Evolutionary conservation across 2,888 invertebrate genomes (phyloP).

Genomic region (Cephus spinipes): DNA sequence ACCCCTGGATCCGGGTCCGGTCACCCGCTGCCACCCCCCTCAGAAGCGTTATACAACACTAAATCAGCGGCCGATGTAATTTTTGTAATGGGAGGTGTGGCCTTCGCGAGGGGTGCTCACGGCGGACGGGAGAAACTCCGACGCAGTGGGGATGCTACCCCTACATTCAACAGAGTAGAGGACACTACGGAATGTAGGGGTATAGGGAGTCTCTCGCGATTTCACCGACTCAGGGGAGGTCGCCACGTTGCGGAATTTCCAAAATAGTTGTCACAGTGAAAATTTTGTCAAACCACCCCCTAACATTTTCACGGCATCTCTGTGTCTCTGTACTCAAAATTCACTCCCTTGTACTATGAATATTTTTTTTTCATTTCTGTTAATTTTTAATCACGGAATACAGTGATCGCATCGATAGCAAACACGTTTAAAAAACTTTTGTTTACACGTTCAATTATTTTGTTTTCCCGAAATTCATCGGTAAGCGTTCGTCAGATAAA

Average conservation of each 20-base stretch:
- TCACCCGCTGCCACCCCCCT: slow-evolving; percentile 38
- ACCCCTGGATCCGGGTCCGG: slow-evolving; percentile 22
- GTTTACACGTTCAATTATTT: neutral
- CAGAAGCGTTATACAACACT: slow-evolving; percentile 60
- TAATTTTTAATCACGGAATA: neutral
- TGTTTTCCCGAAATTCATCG: neutral
- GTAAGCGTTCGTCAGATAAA: slow-evolving; percentile 40
- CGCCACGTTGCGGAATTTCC: neutral
- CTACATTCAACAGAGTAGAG: slow-evolving; percentile 8
- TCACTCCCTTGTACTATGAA: neutral
- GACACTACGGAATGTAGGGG: slow-evolving; percentile 18
- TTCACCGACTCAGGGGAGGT: neutral
- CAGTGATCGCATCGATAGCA: neutral
- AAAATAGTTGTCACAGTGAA: neutral
- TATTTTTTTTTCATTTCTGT: neutral
- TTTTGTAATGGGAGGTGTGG: slow-evolving; percentile 68
- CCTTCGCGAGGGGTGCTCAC: slow-evolving; percentile 47
- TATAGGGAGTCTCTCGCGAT: slow-evolving; percentile 17
- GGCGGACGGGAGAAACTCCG: slow-evolving; percentile 37
- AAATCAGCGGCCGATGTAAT: slow-evolving; percentile 66
- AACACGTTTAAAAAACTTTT: neutral
- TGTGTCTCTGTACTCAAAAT: neutral
- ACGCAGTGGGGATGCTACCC: slow-evolving; percentile 33
- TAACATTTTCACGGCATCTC: neutral
- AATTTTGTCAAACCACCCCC: neutral